Conservation (phyloP, 1,140 invertebrate genomes). For the Nymphalis io region DNA sequence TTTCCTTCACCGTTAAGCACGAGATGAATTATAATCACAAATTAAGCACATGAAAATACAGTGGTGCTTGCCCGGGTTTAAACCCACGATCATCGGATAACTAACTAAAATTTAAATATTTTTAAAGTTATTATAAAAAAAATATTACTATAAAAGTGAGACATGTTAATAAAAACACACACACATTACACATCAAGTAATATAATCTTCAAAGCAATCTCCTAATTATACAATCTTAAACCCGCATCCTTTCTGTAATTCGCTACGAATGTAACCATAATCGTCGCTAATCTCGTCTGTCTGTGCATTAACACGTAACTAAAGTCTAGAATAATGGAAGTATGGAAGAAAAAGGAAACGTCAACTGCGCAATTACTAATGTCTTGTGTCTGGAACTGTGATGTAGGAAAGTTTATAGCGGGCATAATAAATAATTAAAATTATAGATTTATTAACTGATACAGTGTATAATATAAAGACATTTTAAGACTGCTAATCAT, state of each 20-base stretch:
- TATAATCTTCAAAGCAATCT: conserved; percentile 24
- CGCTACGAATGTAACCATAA: conserved; percentile 37
- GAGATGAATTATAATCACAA: too few species aligned
- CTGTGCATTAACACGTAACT: conserved; percentile 42
- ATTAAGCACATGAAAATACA: too few species aligned
- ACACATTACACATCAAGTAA: conserved; percentile 42
- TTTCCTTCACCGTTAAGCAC: too few species aligned
- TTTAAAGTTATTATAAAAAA: too few species aligned
- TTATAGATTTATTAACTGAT: background rate
- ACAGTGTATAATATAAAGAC: too few species aligned
- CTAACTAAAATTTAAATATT: too few species aligned
- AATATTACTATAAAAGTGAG: too few species aligned
- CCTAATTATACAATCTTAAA: conserved; percentile 12
- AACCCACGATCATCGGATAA: too few species aligned
- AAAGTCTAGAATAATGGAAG: conserved; percentile 39
- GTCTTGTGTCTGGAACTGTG: conserved; percentile 27
- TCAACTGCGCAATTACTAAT: conserved; percentile 36
- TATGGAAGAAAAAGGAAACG: conserved; percentile 39
- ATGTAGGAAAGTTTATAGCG: conserved; percentile 2
- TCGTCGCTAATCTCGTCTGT: conserved; percentile 39
- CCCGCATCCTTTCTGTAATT: conserved; percentile 32
- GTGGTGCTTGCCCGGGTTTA: too few species aligned
- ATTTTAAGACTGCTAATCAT: too few species aligned
- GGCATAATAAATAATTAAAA: background rate
- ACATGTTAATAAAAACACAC: background rate